phyloP scores from a whole-genome alignment of 2,888 invertebrate genomes.

The Pristionchus fissidentatus region DNA sequence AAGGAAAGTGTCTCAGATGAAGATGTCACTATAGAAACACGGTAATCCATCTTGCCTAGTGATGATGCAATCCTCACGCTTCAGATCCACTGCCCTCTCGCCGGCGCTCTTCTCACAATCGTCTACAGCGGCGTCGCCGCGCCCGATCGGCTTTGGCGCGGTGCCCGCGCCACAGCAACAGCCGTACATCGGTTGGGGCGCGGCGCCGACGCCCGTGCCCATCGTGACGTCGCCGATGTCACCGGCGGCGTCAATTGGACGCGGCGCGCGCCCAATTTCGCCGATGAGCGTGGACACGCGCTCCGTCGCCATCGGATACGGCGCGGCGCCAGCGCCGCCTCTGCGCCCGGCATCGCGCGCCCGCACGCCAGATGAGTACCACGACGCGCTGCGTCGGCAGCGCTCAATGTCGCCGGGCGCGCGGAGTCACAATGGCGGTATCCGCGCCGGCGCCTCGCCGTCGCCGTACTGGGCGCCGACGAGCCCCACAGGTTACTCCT shows the following conservation, averaged over 20 bases:
- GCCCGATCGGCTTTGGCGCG: background rate
- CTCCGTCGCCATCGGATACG: background rate
- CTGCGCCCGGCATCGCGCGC: constrained; percentile 9
- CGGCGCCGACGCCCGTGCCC: background rate
- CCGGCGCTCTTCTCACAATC: constrained; percentile 37
- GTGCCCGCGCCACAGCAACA: background rate
- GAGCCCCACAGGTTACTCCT: background rate
- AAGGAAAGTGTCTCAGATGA: constrained; percentile 36
- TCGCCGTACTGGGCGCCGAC: constrained; percentile 24
- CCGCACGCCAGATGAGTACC: constrained; percentile 44
- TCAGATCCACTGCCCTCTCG: background rate
- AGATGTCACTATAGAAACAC: constrained; percentile 37
- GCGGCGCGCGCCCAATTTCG: background rate
- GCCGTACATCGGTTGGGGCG: constrained; percentile 11
- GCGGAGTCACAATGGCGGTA: background rate
- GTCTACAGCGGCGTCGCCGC: background rate
- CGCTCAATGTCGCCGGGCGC: background rate
- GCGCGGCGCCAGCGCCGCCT: background rate
- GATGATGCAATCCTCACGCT: too few relatives aligned
- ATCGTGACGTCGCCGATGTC: constrained; percentile 11
- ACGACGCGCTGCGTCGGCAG: constrained; percentile 11
- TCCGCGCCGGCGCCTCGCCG: background rate
- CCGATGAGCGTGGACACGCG: constrained; percentile 17
- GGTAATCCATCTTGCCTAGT: too few relatives aligned
- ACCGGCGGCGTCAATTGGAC: background rate